A percentile compares a stretch with the other conserved stretches of the same genome.
Conservation (phyloP, 2,113 vertebrate species). For the Fulica atra region DNA sequence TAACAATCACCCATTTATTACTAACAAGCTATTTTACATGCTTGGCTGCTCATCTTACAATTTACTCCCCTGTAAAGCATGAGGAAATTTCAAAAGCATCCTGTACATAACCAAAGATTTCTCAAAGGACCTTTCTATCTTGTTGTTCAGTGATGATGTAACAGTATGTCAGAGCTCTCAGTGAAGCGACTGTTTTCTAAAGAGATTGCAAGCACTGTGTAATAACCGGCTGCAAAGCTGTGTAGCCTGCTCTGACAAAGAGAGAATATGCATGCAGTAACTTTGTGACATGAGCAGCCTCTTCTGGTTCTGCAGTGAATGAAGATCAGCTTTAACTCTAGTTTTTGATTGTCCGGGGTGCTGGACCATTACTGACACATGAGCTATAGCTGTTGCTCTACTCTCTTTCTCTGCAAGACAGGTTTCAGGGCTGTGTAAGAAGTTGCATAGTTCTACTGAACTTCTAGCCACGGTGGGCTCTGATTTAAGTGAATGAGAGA, state of each 20-base stretch:
- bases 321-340: background rate
- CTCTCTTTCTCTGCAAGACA: background rate
- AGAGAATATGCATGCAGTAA: fast-evolving
- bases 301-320: background rate
- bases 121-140: background rate
- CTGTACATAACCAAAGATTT: background rate
- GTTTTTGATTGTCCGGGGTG: background rate
- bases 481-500: background rate
- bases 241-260: fast-evolving
- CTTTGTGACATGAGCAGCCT: slow-evolving; percentile 15
- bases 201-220: background rate
- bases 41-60: background rate
- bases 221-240: background rate
- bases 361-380: fast-evolving
- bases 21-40: background rate
- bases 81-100: background rate
- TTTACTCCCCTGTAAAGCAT: background rate
- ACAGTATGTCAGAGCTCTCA: background rate
- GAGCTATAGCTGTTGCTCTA: background rate
- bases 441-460: background rate
- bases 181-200: background rate
- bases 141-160: background rate
- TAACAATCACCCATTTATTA: background rate
- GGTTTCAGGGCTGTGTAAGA: background rate
- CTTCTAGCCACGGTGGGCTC: background rate